Evolutionary conservation across 2,113 vertebrate genomes (phyloP), one percentile per base, ranked within the genome.

Genomic region (Danionella cerebrum): DNA sequence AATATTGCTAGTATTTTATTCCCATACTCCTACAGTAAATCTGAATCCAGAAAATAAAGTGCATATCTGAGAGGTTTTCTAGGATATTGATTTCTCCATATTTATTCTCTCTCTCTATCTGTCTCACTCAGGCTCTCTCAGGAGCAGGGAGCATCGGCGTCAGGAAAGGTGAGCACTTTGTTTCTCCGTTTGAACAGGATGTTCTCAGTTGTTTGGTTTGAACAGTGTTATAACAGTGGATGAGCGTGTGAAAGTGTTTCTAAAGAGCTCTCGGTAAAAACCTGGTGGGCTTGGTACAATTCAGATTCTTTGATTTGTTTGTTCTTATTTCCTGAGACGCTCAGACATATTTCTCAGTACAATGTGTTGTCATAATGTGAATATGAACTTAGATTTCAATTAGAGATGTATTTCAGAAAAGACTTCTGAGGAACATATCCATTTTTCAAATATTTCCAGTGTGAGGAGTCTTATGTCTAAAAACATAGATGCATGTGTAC

Each of bases 81-180:
- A 10, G 41, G 33, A 7, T 51, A 39, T 70, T 54, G 50, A 52
- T 51, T 36, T 76, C 24, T 54, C 22, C 12, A 72, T 45, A 22
- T 67, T 69, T 63, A 24, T 64, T n/a, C 69, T 78, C 39, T 80
- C 14, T 77, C 59, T 71, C 66, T 41, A 63, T n/a, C 69, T 78
- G 35, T 80, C 14, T 77, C 59, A 70, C 66, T 41, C 77, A 90
- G 88, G 13, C 83, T 88, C 65, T 78, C 86, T 4, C 11, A 83
- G 76, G 88, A 90, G 22, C 85, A 84, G 47, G 85, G 88, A 72
- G 84, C 85, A 0, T 86, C 86, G n/a, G 83, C 81, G 18, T 72
- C 84, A 59, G 86, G 82, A 78, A 90, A 89, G 85, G 88, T 89
- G 60, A 86, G 86, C 59, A 31, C 42, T 31, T 16, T 10, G 8